Conservation (phyloP, 2,888 invertebrate species). For the Elmis aenea region DNA sequence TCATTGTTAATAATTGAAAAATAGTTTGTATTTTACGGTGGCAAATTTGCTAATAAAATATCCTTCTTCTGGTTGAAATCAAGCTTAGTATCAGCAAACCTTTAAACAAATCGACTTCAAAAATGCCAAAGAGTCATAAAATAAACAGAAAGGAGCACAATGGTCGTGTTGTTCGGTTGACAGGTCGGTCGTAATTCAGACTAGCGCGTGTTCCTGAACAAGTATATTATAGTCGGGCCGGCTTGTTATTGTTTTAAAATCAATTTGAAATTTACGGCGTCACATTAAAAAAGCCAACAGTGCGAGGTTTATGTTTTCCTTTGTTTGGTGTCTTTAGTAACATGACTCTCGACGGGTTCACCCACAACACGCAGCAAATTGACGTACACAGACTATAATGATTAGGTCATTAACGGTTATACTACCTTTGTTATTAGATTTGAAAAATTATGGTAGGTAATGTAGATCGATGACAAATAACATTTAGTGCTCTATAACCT, state of each 20-base stretch:
- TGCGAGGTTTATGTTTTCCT: slow-evolving; percentile 26
- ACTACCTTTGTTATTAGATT: slow-evolving; percentile 7
- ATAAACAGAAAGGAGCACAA: slow-evolving; percentile 10
- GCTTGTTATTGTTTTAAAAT: slow-evolving; percentile 30
- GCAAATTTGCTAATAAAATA: no score
- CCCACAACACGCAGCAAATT: slow-evolving; percentile 18
- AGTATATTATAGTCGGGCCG: slow-evolving; percentile 18
- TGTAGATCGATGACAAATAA: no score
- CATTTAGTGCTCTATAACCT: no score
- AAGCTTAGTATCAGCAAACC: no score
- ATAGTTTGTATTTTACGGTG: no score
- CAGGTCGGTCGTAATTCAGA: slow-evolving; percentile 18
- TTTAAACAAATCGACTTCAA: slow-evolving; percentile 1
- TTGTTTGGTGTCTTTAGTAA: slow-evolving; percentile 30
- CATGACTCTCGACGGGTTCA: slow-evolving; percentile 21
- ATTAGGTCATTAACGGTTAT: slow-evolving; percentile 12
- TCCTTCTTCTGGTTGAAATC: no score
- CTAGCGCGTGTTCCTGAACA: slow-evolving; percentile 23
- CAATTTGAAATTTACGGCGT: slow-evolving; percentile 30
- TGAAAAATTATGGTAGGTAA: no score
- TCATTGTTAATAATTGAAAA: no score
- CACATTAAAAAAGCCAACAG: slow-evolving; percentile 26
- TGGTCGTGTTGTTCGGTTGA: slow-evolving; percentile 19
- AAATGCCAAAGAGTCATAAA: slow-evolving; percentile 5
- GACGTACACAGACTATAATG: slow-evolving; percentile 16